Evolutionary conservation across 2,888 invertebrate species (phyloP).

Genomic region (Lamellibrachia columna): DNA sequence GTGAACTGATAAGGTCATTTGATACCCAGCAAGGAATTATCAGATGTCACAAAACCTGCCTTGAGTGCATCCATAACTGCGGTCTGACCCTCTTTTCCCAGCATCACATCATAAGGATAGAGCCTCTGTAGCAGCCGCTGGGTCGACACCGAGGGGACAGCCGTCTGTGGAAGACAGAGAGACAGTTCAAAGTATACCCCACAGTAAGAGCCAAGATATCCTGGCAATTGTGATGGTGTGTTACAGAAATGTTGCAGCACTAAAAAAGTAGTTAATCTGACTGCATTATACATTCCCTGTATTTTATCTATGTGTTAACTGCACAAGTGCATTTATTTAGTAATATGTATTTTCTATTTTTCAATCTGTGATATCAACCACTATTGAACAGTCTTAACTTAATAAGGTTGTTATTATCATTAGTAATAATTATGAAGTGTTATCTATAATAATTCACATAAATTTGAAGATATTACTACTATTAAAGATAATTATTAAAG

Average conservation of each 20-base stretch:
- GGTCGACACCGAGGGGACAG: constrained; percentile 74
- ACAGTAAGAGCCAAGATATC: too few relatives aligned
- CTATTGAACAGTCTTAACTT: neutral
- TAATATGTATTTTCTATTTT: neutral
- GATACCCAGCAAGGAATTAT: neutral
- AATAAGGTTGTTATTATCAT: neutral
- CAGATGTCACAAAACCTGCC: constrained; percentile 41
- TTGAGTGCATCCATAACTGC: constrained; percentile 77
- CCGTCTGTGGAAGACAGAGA: constrained; percentile 71
- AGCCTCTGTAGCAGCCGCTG: constrained; percentile 78
- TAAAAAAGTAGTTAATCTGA: neutral
- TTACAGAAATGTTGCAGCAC: neutral
- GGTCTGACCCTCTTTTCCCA: constrained; percentile 79
- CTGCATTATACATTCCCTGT: neutral
- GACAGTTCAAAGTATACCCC: too few relatives aligned
- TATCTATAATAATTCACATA: neutral
- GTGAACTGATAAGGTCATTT: constrained; percentile 30
- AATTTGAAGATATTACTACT: neutral
- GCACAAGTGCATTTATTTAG: neutral
- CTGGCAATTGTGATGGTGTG: neutral
- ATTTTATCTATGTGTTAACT: neutral
- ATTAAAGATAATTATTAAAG: neutral
- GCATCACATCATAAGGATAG: constrained; percentile 85
- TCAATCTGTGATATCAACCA: neutral
- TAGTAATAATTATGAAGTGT: neutral